Evolutionary conservation across 1,140 invertebrate genomes (phyloP).

Genomic region (Drosophila orena): DNA sequence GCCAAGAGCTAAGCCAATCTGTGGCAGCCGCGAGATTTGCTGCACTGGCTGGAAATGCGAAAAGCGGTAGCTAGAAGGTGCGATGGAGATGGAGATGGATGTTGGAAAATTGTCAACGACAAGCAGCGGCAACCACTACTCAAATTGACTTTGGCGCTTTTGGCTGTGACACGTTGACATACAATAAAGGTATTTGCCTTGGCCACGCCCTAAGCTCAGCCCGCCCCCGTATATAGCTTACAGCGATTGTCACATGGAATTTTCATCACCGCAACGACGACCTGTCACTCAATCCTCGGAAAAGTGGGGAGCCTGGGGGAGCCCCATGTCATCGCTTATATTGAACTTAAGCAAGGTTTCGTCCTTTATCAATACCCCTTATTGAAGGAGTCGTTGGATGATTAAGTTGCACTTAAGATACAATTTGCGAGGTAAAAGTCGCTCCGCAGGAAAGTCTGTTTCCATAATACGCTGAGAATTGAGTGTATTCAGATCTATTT

Average conservation of each 20-base stretch:
- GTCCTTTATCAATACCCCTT: background rate
- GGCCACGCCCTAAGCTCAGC: conserved; percentile 12
- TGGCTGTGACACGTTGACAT: conserved; percentile 81
- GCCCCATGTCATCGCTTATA: conserved; percentile 77
- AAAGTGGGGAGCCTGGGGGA: background rate
- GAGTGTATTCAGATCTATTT: no score
- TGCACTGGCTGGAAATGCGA: background rate
- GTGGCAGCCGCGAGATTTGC: conserved; percentile 21
- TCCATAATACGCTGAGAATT: no score
- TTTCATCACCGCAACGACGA: conserved; percentile 65
- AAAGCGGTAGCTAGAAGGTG: background rate
- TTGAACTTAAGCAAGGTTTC: conserved; percentile 53
- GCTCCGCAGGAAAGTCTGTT: no score
- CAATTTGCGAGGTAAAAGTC: no score
- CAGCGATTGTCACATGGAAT: conserved; percentile 75
- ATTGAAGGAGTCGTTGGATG: background rate
- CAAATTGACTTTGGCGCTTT: conserved; percentile 79
- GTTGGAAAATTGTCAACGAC: conserved; percentile 47
- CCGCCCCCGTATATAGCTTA: conserved; percentile 60
- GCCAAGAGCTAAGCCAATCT: conserved; percentile 42
- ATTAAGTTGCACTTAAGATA: no score
- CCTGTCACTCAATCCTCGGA: conserved; percentile 34
- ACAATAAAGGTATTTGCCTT: conserved; percentile 77
- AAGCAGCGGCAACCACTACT: conserved; percentile 67
- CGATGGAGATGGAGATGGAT: conserved; percentile 14